phyloP scores from a whole-genome alignment of 2,888 invertebrate genomes.

The Clivina fossor region DNA sequence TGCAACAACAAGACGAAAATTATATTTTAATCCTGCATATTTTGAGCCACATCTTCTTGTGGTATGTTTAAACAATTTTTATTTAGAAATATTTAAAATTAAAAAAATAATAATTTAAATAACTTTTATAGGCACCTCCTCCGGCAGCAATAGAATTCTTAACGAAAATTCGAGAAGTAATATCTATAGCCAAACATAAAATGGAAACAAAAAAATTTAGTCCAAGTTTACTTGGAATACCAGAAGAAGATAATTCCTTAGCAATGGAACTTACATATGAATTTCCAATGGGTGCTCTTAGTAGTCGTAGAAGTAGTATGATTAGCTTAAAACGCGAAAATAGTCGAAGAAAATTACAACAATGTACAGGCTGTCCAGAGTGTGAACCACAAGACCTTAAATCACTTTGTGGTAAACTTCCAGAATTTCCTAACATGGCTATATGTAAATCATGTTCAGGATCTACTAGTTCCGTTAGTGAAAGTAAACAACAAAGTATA shows the following conservation, averaged over 20 bases:
- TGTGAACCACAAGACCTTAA: conserved; percentile 56
- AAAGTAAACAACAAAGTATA: conserved; percentile 74
- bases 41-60: conserved; percentile 84
- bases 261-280: conserved; percentile 57
- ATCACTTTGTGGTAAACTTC: conserved; percentile 49
- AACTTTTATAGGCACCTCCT: conserved; percentile 76
- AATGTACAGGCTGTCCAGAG: conserved; percentile 69
- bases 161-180: conserved; percentile 86
- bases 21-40: conserved; percentile 89
- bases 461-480: conserved; percentile 60
- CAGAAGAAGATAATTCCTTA: conserved; percentile 70
- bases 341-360: conserved; percentile 58
- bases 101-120: conserved; percentile 20
- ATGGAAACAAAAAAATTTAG: conserved; percentile 80
- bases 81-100: background rate
- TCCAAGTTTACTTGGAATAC: conserved; percentile 77
- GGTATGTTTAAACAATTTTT: conserved; percentile 56
- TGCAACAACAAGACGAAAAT: conserved; percentile 73
- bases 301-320: conserved; percentile 59
- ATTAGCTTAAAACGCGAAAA: conserved; percentile 65
- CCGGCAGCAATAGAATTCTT: conserved; percentile 88
- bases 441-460: conserved; percentile 58
- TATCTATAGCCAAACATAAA: conserved; percentile 85
- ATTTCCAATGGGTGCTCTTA: conserved; percentile 45
- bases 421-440: conserved; percentile 53